phyloP scores from a whole-genome alignment of 2,797 vertebrate genomes.

The Tolypeutes matacus region DNA sequence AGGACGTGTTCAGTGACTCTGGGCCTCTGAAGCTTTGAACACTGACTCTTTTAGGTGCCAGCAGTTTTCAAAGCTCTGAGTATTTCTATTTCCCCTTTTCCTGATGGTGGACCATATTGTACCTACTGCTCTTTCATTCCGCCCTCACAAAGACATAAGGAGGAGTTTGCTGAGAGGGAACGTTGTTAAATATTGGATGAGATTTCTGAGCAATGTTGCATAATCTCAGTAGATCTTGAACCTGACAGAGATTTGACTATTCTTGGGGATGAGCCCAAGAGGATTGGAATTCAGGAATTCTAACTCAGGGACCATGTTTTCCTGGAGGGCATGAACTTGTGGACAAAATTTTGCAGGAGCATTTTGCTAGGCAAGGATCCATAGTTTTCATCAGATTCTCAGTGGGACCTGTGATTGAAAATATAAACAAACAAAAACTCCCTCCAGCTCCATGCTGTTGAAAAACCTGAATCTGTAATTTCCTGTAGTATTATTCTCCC shows the following conservation, averaged over 20 bases:
- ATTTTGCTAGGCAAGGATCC: background rate
- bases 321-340: background rate
- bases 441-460: background rate
- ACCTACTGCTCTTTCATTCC: constrained; percentile 28
- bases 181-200: constrained; percentile 22
- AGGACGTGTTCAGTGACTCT: background rate
- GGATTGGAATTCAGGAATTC: constrained; percentile 33
- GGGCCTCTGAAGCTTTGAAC: background rate
- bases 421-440: background rate
- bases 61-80: constrained; percentile 45
- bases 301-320: background rate
- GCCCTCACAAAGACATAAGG: constrained; percentile 36
- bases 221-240: constrained; percentile 40
- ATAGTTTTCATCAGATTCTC: background rate
- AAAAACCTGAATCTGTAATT: background rate
- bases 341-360: background rate
- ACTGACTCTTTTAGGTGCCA: background rate
- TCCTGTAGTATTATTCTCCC: background rate
- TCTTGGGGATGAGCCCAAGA: background rate
- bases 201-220: constrained; percentile 10
- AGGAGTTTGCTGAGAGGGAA: constrained; percentile 4
- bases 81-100: constrained; percentile 40
- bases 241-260: background rate
- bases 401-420: background rate
- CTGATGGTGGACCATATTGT: background rate